Percentiles rank a stretch among this genome's conserved stretches.
Conservation (phyloP, 2,113 vertebrate genomes). For the Muntiacus muntjak region DNA sequence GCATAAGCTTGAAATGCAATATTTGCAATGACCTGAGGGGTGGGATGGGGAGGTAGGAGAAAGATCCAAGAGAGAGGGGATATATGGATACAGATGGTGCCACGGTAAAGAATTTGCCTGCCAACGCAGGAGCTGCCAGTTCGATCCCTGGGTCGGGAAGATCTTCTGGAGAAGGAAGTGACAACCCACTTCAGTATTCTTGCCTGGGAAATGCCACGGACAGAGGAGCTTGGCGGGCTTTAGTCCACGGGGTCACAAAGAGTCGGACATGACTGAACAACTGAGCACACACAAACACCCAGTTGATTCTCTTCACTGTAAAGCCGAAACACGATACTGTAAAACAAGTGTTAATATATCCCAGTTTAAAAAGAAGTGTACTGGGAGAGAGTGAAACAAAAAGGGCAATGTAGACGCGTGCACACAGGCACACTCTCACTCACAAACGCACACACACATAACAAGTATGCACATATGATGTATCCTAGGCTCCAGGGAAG, state of each 20-base stretch:
- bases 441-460: no score
- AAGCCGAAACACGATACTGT: neutral
- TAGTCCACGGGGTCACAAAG: neutral
- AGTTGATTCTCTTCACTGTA: neutral
- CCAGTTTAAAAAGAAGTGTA: neutral
- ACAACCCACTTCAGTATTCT: neutral
- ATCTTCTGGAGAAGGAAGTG: neutral
- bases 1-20: neutral
- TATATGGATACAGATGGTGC: neutral
- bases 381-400: neutral
- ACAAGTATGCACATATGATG: neutral
- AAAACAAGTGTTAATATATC: neutral
- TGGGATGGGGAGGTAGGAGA: neutral
- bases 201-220: neutral
- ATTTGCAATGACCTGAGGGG: neutral
- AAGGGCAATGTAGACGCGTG: neutral
- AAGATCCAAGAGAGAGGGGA: neutral
- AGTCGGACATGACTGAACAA: rapidly evolving
- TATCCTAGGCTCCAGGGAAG: neutral
- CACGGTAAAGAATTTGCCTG: neutral
- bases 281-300: rapidly evolving
- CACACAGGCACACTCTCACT: neutral
- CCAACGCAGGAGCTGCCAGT: no score
- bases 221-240: neutral
- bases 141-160: neutral